Conservation (phyloP, 2,797 vertebrate species). For the Coreius guichenoti region DNA sequence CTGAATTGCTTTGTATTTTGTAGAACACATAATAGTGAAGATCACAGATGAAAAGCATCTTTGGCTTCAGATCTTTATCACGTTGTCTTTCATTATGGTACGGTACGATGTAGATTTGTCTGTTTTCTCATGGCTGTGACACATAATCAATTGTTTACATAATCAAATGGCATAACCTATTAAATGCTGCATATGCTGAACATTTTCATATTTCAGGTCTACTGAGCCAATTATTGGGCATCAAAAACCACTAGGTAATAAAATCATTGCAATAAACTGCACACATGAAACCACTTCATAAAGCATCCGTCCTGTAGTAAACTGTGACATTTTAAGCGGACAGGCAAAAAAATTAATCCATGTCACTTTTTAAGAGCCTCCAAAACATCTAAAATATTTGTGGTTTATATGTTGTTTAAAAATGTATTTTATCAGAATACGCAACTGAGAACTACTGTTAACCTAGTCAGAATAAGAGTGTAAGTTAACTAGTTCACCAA, state of each 20-base stretch:
- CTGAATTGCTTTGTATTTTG: slow-evolving; percentile 50
- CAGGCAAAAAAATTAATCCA: not conserved
- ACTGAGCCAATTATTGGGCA: slow-evolving; percentile 60
- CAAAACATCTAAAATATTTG: not conserved
- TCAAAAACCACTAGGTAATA: not conserved
- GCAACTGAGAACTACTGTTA: too few relatives aligned
- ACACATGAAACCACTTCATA: not conserved
- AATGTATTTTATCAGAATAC: not conserved
- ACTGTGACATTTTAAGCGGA: not conserved
- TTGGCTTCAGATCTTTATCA: not conserved
- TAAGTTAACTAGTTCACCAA: too few relatives aligned
- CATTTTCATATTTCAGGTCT: slow-evolving; percentile 65
- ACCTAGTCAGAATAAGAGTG: too few relatives aligned
- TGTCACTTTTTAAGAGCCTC: not conserved
- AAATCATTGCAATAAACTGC: not conserved
- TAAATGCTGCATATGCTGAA: slow-evolving; percentile 24
- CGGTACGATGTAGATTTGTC: not conserved
- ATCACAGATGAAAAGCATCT: not conserved
- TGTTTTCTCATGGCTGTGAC: not conserved
- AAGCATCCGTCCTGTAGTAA: not conserved
- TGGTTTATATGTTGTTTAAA: not conserved
- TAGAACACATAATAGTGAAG: slow-evolving; percentile 32
- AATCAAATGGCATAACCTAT: slow-evolving; percentile 6
- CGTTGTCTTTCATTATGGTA: not conserved
- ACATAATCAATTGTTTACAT: not conserved